phyloP scores from a whole-genome alignment of 2,113 vertebrate species.

The Beaufortia kweichowensis region DNA sequence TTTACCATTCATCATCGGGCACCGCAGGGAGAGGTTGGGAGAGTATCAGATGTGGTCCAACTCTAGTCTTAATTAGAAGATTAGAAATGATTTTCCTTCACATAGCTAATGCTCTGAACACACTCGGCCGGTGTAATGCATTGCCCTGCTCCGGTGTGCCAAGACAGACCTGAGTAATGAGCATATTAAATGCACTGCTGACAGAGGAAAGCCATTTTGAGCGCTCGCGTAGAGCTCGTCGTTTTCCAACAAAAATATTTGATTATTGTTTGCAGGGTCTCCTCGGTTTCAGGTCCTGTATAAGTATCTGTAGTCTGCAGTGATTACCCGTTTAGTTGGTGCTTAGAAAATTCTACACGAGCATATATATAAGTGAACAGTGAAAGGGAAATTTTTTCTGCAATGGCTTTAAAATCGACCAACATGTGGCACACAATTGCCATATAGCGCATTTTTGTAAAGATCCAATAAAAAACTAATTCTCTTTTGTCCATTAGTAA shows the following conservation, averaged over 20 bases:
- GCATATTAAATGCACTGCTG: conserved; percentile 67
- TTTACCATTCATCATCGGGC: conserved; percentile 45
- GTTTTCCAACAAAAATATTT: conserved; percentile 72
- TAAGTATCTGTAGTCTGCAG: no score
- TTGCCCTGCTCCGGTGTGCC: conserved; percentile 56
- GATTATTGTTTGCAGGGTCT: conserved; percentile 71
- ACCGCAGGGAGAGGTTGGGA: conserved; percentile 45
- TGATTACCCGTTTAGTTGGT: no score
- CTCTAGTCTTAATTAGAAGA: conserved; percentile 64
- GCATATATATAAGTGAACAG: no score
- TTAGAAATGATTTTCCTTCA: conserved; percentile 63
- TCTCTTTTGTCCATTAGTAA: neutral
- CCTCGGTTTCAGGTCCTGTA: conserved; percentile 43
- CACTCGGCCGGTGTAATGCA: conserved; percentile 56
- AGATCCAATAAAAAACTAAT: neutral
- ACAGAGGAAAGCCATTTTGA: conserved; percentile 64
- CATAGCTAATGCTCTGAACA: conserved; percentile 45
- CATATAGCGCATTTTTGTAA: neutral
- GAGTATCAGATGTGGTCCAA: conserved; percentile 50
- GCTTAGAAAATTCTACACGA: no score
- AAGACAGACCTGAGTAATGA: conserved; percentile 67
- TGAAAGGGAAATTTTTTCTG: no score
- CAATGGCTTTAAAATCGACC: neutral
- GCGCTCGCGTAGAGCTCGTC: conserved; percentile 52
- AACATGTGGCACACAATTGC: neutral